Evolutionary conservation across 2,113 vertebrate genomes (phyloP), one percentile per base, ranked within the genome.

Genomic region (Epinephelus cyanopodus): DNA sequence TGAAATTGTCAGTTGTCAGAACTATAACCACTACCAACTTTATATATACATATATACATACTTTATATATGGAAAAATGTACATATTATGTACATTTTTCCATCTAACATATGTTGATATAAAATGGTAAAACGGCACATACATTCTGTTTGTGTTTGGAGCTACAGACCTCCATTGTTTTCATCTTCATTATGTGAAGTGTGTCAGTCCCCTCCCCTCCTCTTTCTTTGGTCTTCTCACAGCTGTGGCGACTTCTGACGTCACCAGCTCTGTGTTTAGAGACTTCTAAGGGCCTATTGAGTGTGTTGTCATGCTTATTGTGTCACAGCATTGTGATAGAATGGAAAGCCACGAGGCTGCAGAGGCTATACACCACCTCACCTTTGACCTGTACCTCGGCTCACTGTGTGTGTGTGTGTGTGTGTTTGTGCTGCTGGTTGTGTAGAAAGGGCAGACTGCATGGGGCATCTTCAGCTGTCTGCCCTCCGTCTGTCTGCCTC

Each of bases 371-470:
- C 83, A 77, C 69, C 72, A 69, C 70, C 47, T 79, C 58, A 92
- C 88, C 93, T 93, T 88, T 95, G 91, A 94, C 92, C 91, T 82
- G 74, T 53, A 52, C 76, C 85, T 90, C 82, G 87, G 72, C 60
- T 83, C 58, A 58, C 67, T 85, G 18, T 68, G 53, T 78, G 78
- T 72, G 17, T 53, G 7, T 42, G 42, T 42, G 42, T 42, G 2
- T 45, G 42, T 45, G 29, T 29, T 57, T 85, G 45, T 74, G 77
- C 66, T 86, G 77, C 66, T 87, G 72, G 53, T 58, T 87, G 54
- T 66, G 56, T 69, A 25, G 68, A 88, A 72, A 65, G 58, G 80
- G 62, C 48, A 79, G 79, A 67, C 57, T 69, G 65, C 53, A 75
- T 69, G 64, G 60, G 73, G 52, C 47, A 19, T 64, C 78, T 68